Base-by-base conservation (phyloP, 2,797 vertebrate species). In the Psittacula derbiana region DNA sequence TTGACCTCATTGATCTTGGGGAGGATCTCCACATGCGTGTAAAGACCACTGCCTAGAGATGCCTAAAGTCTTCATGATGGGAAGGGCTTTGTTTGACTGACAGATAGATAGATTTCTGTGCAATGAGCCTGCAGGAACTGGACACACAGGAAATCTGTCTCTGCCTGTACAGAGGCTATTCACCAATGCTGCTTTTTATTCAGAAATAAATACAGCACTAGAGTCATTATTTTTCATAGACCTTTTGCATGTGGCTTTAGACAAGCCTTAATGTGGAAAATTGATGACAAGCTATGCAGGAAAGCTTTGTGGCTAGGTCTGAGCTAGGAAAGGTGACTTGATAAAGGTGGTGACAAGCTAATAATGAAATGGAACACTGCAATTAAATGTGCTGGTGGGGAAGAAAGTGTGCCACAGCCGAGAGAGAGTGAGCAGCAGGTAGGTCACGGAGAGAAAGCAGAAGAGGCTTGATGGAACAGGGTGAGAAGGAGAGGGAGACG, bases 321-420 rank as follows among this genome's bases (percentile, higher is more conserved):
- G 36, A 80, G 57, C 49, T 55, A 60, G 82, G 71, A 81, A 75
- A 86, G 86, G 74, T 90, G 90, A 86, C 76, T 96, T 50, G 87
- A 87, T 36, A 61, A 74, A 87, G 76, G 66, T 88, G 85, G 47
- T 72, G 91, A 91, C 94, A 79, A 86, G 92, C 89, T 91, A 90
- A 84, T 94, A 92, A 93, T 43, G 80, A 95, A 91, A 93, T 67
- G 49, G 81, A 92, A 85, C 76, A 81, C 10, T 86, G 88, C 82
- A 92, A 94, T 94, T 90, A 95, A 92, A 88, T 16, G n/a, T 79
- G 76, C 82, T 88, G 67, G 91, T 89, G 58, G 92, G 85, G 75
- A 86, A 78, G 84, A 91, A 87, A 91, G 53, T 28, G 46, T 92
- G 91, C 61, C 64, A 61, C 66, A 72, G 91, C 58, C 30, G 14